These are phyloP conservation scores for Eupithecia exiguata DNA, from an alignment of 2,888 invertebrate genomes.

Conservation along the genomic window DNA sequence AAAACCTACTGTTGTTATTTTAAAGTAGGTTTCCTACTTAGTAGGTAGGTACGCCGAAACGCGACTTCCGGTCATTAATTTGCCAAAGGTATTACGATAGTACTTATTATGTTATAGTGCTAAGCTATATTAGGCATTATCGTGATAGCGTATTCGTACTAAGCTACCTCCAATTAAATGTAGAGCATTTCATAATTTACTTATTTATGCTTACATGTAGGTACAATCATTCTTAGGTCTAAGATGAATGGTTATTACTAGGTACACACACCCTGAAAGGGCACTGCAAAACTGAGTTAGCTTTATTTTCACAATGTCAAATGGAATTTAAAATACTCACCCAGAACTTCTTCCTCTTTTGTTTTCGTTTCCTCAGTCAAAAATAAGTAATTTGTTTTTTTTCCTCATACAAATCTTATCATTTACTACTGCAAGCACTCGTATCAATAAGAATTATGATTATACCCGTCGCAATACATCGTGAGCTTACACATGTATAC, in stretches of 20 bases:
- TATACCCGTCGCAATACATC: constrained; percentile 20
- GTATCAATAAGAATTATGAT: background rate
- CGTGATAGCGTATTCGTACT: background rate
- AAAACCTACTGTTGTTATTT: no score
- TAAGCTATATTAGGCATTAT: background rate
- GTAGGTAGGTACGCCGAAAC: background rate
- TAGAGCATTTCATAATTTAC: no score
- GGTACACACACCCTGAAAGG: no score
- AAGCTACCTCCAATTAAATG: background rate
- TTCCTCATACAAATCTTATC: background rate
- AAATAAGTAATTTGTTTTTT: background rate
- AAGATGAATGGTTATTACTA: no score
- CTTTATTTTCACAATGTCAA: no score
- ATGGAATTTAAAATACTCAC: no score
- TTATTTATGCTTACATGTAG: no score
- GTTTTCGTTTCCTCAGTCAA: background rate
- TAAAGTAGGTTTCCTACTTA: background rate
- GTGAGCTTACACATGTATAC: constrained; percentile 27
- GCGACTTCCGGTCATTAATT: background rate
- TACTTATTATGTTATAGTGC: background rate
- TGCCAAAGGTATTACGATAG: background rate
- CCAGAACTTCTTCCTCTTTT: no score
- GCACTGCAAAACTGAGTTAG: no score
- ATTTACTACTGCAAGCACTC: background rate
- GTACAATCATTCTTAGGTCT: no score